Conservation (phyloP, 2,113 vertebrate genomes). For the Melanerpes formicivorus region DNA sequence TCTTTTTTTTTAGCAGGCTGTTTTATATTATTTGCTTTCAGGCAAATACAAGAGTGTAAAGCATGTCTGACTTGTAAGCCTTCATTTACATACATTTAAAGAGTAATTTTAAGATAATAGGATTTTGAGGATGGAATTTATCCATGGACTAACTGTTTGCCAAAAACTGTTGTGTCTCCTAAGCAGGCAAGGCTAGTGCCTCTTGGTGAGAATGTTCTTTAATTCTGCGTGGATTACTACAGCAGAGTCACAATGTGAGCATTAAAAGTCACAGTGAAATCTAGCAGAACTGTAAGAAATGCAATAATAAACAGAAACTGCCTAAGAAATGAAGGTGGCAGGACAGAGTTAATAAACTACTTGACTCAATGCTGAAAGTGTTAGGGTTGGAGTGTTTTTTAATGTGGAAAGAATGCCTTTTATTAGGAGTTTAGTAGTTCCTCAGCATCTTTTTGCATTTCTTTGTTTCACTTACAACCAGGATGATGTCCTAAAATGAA, state of each 20-base stretch:
- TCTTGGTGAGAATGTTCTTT: neutral
- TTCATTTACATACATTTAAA: conserved; percentile 52
- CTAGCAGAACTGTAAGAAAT: neutral
- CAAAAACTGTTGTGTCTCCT: neutral
- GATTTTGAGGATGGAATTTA: neutral
- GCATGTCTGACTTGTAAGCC: conserved; percentile 1
- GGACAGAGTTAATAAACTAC: neutral
- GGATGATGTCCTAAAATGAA: neutral
- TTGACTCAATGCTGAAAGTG: neutral
- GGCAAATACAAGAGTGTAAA: neutral
- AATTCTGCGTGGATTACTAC: neutral
- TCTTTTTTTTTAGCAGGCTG: neutral
- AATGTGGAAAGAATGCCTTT: neutral
- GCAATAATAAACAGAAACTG: neutral
- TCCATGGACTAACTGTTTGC: neutral
- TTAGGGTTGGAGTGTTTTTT: neutral
- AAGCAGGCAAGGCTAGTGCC: neutral
- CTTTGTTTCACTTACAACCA: neutral
- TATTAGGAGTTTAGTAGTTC: neutral
- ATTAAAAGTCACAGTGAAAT: conserved; percentile 10
- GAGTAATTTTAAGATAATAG: conserved; percentile 36
- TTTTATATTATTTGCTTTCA: conserved; percentile 5
- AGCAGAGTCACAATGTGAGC: neutral
- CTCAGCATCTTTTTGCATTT: neutral
- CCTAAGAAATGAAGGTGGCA: neutral